A percentile compares a stretch with the other conserved stretches of the same genome.
Evolutionary conservation across 2,797 vertebrate species (phyloP).

Genomic region (Rhadinocentrus ornatus): DNA sequence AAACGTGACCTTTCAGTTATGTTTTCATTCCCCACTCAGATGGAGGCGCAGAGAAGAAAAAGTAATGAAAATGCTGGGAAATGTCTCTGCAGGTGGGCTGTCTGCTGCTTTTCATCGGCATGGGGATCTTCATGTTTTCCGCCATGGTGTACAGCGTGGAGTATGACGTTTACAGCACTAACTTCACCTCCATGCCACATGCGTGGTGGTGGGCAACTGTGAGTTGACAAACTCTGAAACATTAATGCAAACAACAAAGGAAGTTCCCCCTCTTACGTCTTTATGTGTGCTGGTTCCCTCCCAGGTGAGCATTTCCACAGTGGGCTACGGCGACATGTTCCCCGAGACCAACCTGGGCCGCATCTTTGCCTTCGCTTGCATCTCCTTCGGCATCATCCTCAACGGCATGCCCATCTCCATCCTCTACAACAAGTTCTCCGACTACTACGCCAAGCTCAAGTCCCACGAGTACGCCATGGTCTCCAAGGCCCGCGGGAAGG

Average conservation of each 20-base stretch:
- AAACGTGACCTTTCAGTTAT: too few species aligned
- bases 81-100: conserved; percentile 88
- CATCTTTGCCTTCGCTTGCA: conserved; percentile 93
- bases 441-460: conserved; percentile 94
- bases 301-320: conserved; percentile 95
- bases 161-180: conserved; percentile 90
- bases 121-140: conserved; percentile 95
- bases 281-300: neutral
- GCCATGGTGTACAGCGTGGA: conserved; percentile 94
- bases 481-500: conserved; percentile 86
- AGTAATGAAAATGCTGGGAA: neutral
- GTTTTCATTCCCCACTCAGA: too few species aligned
- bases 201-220: conserved; percentile 98
- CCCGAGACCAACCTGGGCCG: conserved; percentile 93
- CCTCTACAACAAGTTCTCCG: conserved; percentile 97
- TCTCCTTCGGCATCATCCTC: conserved; percentile 94
- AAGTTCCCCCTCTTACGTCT: neutral
- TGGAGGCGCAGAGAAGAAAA: neutral
- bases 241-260: neutral
- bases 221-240: conserved; percentile 43
- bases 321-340: conserved; percentile 94
- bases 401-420: conserved; percentile 97
- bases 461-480: conserved; percentile 89
- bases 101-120: conserved; percentile 92
- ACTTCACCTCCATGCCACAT: conserved; percentile 95